Percentiles rank a stretch among this genome's conserved stretches.
phyloP scores from a whole-genome alignment of 2,797 vertebrate species.

The Sorex maritimensis region DNA sequence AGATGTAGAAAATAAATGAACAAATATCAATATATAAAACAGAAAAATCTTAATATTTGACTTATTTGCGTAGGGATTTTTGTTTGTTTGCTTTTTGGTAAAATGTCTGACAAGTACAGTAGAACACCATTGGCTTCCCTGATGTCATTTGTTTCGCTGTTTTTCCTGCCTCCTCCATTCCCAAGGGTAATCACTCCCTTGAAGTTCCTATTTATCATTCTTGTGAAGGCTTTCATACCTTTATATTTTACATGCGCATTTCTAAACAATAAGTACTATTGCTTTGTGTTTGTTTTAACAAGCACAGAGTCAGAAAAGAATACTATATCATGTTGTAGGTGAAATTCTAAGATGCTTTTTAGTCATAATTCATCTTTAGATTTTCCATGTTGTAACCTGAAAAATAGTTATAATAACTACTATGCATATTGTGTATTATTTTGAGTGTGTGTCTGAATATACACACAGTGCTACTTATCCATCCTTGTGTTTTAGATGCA shows the following conservation, averaged over 20 bases:
- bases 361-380: conserved; percentile 33
- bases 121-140: neutral
- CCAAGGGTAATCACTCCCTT: conserved; percentile 47
- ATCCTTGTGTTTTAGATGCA: neutral
- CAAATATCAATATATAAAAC: conserved; percentile 31
- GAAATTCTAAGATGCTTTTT: conserved; percentile 19
- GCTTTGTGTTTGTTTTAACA: conserved; percentile 36
- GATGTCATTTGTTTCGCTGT: neutral
- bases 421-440: conserved; percentile 17
- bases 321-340: neutral
- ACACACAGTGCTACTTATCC: neutral
- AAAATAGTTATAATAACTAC: conserved; percentile 34
- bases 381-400: conserved; percentile 44
- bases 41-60: conserved; percentile 60
- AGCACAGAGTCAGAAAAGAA: neutral
- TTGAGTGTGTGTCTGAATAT: conserved; percentile 9
- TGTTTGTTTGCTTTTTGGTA: neutral
- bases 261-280: conserved; percentile 48
- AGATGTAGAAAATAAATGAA: conserved; percentile 52
- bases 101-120: conserved; percentile 3
- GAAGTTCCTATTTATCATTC: conserved; percentile 50
- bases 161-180: conserved; percentile 30
- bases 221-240: conserved; percentile 48
- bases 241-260: conserved; percentile 34
- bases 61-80: conserved; percentile 27